These are phyloP conservation scores for Tragelaphus strepsiceros DNA, from an alignment of 2,113 vertebrate species.

Conservation along the genomic window DNA sequence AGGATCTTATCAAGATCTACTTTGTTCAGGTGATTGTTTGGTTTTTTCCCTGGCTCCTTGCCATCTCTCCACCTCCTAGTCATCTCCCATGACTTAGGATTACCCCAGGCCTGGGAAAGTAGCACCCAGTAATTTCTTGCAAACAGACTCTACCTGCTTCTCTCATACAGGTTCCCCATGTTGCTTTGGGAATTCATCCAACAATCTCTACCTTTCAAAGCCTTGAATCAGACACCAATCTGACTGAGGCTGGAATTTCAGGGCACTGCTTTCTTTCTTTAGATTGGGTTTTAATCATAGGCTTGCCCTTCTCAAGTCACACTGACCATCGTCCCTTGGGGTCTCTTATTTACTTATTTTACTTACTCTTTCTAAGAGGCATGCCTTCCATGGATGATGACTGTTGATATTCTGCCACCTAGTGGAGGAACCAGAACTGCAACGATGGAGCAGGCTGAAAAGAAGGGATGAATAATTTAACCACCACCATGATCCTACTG, in stretches of 20 bases:
- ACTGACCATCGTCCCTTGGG: slow-evolving; percentile 54
- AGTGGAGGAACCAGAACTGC: slow-evolving; percentile 58
- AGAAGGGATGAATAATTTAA: background rate
- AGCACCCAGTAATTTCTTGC: slow-evolving; percentile 62
- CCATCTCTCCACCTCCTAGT: slow-evolving; percentile 30
- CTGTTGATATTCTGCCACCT: slow-evolving; percentile 73
- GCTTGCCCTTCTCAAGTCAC: slow-evolving; percentile 68
- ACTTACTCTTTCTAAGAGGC: slow-evolving; percentile 29
- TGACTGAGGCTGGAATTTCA: slow-evolving; percentile 68
- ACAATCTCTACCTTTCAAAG: slow-evolving; percentile 69
- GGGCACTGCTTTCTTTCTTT: slow-evolving; percentile 69
- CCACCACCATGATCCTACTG: background rate
- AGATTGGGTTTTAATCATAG: slow-evolving; percentile 66
- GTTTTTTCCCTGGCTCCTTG: slow-evolving; percentile 37
- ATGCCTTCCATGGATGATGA: slow-evolving; percentile 24
- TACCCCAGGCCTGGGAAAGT: slow-evolving; percentile 64
- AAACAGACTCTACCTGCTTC: slow-evolving; percentile 56
- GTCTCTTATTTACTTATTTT: slow-evolving; percentile 66
- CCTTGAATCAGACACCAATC: slow-evolving; percentile 69
- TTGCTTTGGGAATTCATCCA: slow-evolving; percentile 70
- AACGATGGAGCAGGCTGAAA: background rate
- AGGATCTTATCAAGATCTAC: slow-evolving; percentile 40
- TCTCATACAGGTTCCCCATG: slow-evolving; percentile 40
- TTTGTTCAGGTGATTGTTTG: slow-evolving; percentile 20
- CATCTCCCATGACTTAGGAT: slow-evolving; percentile 55